Percentiles rank a stretch among this genome's conserved stretches.
phyloP scores from a whole-genome alignment of 1,140 invertebrate species.

The Magallana ariakensis region DNA sequence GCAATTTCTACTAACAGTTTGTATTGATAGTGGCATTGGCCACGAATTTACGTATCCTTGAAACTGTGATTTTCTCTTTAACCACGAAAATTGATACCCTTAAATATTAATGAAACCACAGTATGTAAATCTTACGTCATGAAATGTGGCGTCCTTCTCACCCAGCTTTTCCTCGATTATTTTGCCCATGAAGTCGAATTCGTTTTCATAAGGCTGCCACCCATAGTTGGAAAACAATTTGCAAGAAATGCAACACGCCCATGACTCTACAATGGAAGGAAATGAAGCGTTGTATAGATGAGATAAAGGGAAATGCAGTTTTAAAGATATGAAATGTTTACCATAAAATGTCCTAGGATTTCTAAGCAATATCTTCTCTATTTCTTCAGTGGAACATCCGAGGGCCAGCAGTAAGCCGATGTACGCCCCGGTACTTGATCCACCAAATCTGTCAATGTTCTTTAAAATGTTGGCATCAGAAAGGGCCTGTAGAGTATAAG shows the following conservation, averaged over 20 bases:
- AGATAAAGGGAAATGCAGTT: too few relatives aligned
- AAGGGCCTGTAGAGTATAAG: not conserved
- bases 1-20: too few relatives aligned
- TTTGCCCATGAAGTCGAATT: not conserved
- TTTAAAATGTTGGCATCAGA: conserved; percentile 2
- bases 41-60: too few relatives aligned
- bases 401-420: not conserved
- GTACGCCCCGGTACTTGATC: not conserved
- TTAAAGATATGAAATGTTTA: not conserved
- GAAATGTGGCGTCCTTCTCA: not conserved
- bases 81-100: too few relatives aligned
- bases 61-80: too few relatives aligned
- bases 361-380: not conserved
- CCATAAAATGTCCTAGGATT: not conserved
- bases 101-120: too few relatives aligned
- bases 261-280: not conserved
- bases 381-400: not conserved
- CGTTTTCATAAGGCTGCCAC: not conserved
- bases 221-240: not conserved
- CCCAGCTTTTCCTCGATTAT: not conserved
- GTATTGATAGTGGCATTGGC: too few relatives aligned
- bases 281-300: too few relatives aligned
- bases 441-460: not conserved
- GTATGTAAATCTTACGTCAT: not conserved
- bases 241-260: not conserved